Conservation (phyloP, 2,888 invertebrate species). For the Hyppa rectilinea region DNA sequence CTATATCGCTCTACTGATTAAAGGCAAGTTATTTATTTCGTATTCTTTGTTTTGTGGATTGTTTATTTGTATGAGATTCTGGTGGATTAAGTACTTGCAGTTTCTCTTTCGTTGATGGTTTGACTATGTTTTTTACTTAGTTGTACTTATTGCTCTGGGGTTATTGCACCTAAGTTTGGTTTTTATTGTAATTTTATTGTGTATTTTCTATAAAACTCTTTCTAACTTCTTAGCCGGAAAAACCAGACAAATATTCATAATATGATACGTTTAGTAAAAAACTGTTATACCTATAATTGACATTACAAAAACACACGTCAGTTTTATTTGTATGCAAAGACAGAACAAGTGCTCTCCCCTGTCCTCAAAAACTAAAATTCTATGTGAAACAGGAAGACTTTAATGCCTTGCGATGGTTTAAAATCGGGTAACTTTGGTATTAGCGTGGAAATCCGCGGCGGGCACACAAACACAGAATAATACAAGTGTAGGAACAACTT, state of each 20-base stretch:
- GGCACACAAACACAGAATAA: conserved; percentile 71
- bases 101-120: conserved; percentile 12
- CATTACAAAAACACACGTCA: too few species aligned
- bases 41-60: conserved; percentile 47
- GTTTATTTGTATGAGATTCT: conserved; percentile 9
- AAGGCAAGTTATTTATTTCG: conserved; percentile 44
- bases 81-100: conserved; percentile 8
- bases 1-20: conserved; percentile 52
- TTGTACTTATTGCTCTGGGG: not conserved
- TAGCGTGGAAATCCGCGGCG: conserved; percentile 69
- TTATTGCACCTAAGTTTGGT: not conserved
- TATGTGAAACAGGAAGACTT: not conserved
- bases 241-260: too few species aligned
- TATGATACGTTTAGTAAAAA: too few species aligned
- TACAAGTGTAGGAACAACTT: conserved; percentile 75
- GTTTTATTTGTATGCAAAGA: too few species aligned
- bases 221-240: too few species aligned
- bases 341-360: too few species aligned
- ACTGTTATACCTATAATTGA: too few species aligned
- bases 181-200: not conserved
- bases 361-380: not conserved
- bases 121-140: too few species aligned
- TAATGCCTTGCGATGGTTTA: conserved; percentile 44
- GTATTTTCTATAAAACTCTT: not conserved
- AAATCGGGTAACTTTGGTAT: conserved; percentile 71